These are phyloP conservation scores for Nannoperca obscura DNA, from an alignment of 2,797 vertebrate genomes.

Conservation along the genomic window DNA sequence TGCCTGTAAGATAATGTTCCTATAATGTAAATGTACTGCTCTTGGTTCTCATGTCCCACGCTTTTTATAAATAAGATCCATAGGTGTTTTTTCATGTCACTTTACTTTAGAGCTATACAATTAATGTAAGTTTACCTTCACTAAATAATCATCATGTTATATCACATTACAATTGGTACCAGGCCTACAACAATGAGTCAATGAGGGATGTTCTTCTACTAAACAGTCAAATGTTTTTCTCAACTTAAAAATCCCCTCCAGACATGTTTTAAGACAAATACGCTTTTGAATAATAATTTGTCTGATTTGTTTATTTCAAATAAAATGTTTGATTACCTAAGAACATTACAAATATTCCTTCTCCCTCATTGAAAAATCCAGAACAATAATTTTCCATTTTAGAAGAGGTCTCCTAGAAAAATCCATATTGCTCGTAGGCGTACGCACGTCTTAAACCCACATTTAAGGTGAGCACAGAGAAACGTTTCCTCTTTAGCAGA, in stretches of 20 bases:
- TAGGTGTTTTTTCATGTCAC: background rate
- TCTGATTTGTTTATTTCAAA: background rate
- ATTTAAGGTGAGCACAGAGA: too few species aligned
- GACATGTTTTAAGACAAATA: background rate
- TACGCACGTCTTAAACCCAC: too few species aligned
- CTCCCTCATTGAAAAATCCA: background rate
- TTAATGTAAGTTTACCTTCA: background rate
- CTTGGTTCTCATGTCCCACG: background rate
- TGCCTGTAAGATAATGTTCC: constrained; percentile 46
- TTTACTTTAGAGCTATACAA: background rate
- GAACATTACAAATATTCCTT: background rate
- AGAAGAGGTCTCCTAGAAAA: too few species aligned
- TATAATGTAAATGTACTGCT: constrained; percentile 43
- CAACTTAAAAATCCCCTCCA: background rate
- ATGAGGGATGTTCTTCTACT: background rate
- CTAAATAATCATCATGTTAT: background rate
- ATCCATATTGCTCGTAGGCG: too few species aligned
- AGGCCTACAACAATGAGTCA: background rate
- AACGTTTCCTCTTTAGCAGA: too few species aligned
- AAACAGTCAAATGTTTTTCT: background rate
- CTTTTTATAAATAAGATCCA: constrained; percentile 16
- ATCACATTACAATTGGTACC: background rate
- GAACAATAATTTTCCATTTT: too few species aligned
- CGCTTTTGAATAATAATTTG: background rate
- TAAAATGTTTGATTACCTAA: background rate